phyloP scores from a whole-genome alignment of 2,888 invertebrate genomes.

The Trachelus iudaicus region DNA sequence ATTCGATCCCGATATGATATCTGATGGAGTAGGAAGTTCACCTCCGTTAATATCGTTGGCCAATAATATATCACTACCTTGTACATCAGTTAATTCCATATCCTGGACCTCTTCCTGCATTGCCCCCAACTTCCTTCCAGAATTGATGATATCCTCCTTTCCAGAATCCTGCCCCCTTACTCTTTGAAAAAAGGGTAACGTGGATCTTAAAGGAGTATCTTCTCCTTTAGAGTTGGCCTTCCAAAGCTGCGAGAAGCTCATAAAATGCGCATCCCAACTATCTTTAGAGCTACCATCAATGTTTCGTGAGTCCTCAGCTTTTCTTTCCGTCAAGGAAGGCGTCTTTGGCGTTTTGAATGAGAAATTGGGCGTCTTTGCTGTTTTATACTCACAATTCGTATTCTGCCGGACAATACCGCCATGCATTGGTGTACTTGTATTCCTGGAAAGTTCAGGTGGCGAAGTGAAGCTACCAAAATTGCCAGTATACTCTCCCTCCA shows the following conservation, averaged over 20 bases:
- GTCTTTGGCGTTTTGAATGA: conserved; percentile 44
- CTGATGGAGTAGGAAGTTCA: not conserved
- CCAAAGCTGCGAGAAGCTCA: conserved; percentile 2
- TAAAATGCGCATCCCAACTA: conserved; percentile 5
- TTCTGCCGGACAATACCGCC: conserved; percentile 24
- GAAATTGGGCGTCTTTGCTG: conserved; percentile 35
- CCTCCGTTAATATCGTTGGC: not conserved
- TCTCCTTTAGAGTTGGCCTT: not conserved
- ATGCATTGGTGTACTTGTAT: conserved; percentile 56
- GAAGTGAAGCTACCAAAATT: conserved; percentile 37
- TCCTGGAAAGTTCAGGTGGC: conserved; percentile 47
- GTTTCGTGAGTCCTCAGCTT: conserved; percentile 3
- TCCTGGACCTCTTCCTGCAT: conserved; percentile 24
- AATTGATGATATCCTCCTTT: not conserved
- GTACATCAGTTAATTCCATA: conserved; percentile 18
- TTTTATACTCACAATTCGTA: conserved; percentile 32
- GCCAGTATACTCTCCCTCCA: conserved; percentile 26
- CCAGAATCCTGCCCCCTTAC: not conserved
- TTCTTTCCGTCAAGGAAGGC: not conserved
- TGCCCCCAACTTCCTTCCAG: conserved; percentile 27
- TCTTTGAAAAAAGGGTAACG: not conserved
- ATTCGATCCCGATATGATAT: conserved; percentile 14
- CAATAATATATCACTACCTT: not conserved
- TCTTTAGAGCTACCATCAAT: conserved; percentile 1
- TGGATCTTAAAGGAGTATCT: conserved; percentile 12